Percentiles rank a stretch among this genome's conserved stretches.
Conservation (phyloP, 2,797 vertebrate species). For the Mycteria americana region DNA sequence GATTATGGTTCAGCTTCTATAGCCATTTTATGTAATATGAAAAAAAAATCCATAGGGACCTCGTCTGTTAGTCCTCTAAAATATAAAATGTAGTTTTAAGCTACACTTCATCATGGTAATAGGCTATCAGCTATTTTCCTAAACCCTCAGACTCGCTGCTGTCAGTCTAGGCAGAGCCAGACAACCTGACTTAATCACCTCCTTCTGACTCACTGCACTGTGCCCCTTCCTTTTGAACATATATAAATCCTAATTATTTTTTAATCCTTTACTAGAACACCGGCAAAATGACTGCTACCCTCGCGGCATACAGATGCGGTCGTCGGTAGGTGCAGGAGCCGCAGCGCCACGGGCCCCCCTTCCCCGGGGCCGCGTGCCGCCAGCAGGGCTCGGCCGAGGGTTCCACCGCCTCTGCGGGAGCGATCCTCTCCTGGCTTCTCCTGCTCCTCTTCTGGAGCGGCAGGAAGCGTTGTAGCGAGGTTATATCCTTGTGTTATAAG, state of each 20-base stretch:
- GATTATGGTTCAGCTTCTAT: slow-evolving; percentile 60
- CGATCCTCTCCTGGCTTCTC: neutral
- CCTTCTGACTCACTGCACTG: neutral
- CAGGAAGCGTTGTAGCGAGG: rapidly evolving
- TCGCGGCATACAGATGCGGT: neutral
- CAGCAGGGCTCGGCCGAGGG: neutral
- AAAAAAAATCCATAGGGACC: slow-evolving; percentile 57
- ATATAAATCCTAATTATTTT: slow-evolving; percentile 65
- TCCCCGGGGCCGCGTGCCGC: rapidly evolving
- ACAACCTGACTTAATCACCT: slow-evolving; percentile 49
- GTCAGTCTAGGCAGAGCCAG: slow-evolving; percentile 44
- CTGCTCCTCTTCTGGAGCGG: neutral
- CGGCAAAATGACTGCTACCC: neutral
- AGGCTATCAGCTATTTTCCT: slow-evolving; percentile 46
- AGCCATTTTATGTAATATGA: slow-evolving; percentile 56
- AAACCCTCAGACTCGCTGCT: slow-evolving; percentile 38
- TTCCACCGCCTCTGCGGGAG: neutral
- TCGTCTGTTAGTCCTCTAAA: slow-evolving; percentile 59
- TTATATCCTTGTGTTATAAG: neutral
- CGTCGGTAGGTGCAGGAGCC: neutral
- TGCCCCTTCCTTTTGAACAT: slow-evolving; percentile 37
- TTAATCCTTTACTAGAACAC: slow-evolving; percentile 44
- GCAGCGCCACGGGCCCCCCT: neutral
- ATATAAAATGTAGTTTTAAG: slow-evolving; percentile 64
- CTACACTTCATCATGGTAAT: slow-evolving; percentile 63